Percentiles rank a stretch among this genome's conserved stretches.
Evolutionary conservation across 2,113 vertebrate genomes (phyloP).

Genomic region (Archocentrus centrarchus): DNA sequence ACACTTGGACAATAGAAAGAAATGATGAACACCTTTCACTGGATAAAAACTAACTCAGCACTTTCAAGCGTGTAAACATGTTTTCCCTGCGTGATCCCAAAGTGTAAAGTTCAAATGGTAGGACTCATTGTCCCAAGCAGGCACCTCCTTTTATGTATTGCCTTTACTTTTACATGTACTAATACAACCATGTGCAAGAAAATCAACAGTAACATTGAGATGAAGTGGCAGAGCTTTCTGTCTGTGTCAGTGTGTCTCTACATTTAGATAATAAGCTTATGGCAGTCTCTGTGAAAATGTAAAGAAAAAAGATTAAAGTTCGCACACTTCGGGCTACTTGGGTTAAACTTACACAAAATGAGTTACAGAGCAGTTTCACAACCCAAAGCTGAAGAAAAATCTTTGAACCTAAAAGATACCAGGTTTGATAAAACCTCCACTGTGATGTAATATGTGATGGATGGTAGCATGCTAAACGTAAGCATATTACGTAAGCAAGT

Average conservation of each 20-base stretch:
- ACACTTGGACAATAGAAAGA: too few species aligned
- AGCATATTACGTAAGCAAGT: background rate
- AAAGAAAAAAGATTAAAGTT: background rate
- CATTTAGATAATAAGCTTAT: background rate
- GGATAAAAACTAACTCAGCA: background rate
- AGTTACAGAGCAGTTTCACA: constrained; percentile 30
- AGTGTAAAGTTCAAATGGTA: constrained; percentile 55
- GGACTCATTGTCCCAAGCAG: background rate
- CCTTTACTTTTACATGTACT: background rate
- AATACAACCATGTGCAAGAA: background rate
- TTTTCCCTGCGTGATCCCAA: constrained; percentile 38
- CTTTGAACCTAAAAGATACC: constrained; percentile 49
- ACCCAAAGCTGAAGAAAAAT: constrained; percentile 16
- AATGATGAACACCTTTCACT: background rate
- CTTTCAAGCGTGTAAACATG: constrained; percentile 6
- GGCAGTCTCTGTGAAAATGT: background rate
- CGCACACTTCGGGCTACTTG: background rate
- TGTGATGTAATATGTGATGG: background rate
- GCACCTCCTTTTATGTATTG: background rate
- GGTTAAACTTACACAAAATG: background rate
- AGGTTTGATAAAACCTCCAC: background rate
- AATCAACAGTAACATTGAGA: background rate
- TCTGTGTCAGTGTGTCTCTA: background rate
- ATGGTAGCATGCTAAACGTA: background rate
- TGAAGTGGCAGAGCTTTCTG: background rate